Percentiles rank a stretch among this genome's conserved stretches.
Evolutionary conservation across 1,140 invertebrate genomes (phyloP).

Genomic region (Diachasma alloeum): DNA sequence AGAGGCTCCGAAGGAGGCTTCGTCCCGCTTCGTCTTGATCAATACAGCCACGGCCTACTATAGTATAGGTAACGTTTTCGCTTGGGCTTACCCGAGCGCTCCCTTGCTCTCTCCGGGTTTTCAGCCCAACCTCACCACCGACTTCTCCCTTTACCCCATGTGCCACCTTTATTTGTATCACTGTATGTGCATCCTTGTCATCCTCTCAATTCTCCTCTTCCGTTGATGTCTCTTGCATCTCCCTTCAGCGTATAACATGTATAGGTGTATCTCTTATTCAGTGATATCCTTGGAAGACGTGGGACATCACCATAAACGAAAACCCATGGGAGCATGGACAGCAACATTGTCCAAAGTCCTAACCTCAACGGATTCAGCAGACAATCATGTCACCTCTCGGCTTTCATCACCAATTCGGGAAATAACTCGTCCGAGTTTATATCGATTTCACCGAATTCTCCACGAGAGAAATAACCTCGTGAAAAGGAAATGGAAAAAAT

Average conservation of each 20-base stretch:
- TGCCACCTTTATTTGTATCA: not conserved
- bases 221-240: not conserved
- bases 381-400: not conserved
- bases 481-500: not conserved
- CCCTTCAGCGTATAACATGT: not conserved
- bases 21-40: slow-evolving; percentile 64
- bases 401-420: not conserved
- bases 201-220: not conserved
- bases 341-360: too few species aligned
- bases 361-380: not conserved
- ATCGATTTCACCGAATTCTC: too few species aligned
- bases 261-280: not conserved
- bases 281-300: not conserved
- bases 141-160: slow-evolving; percentile 9
- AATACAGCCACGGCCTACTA: slow-evolving; percentile 63
- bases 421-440: not conserved
- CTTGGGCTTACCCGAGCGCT: slow-evolving; percentile 42
- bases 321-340: too few species aligned
- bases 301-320: too few species aligned
- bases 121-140: slow-evolving; percentile 25
- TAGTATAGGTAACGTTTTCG: slow-evolving; percentile 58
- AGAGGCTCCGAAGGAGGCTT: slow-evolving; percentile 56
- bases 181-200: not conserved
- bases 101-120: slow-evolving; percentile 37
- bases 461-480: not conserved